A percentile compares a stretch with the other conserved stretches of the same genome.
Conservation (phyloP, 2,888 invertebrate genomes). For the Lepidochitona cinerea region DNA sequence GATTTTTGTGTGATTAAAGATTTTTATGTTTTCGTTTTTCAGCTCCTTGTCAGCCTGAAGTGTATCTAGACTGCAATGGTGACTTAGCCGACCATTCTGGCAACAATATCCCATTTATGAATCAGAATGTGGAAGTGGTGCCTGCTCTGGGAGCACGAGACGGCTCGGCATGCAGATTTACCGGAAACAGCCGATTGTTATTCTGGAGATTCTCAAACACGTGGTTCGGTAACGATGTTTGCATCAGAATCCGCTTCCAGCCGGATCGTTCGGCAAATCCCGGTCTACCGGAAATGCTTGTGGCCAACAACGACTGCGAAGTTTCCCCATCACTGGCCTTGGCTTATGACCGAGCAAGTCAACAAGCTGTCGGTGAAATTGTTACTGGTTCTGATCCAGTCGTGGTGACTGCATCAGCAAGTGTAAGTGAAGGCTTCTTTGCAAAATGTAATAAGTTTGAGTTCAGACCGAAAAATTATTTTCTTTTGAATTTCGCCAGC, state of each 20-base stretch:
- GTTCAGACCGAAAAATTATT: no score
- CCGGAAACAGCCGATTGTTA: conserved; percentile 3
- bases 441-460: no score
- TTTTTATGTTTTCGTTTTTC: background rate
- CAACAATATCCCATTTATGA: background rate
- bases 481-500: no score
- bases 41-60: background rate
- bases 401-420: background rate
- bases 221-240: background rate
- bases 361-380: background rate
- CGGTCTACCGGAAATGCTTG: background rate
- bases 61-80: background rate
- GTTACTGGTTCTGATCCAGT: background rate
- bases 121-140: background rate
- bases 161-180: background rate
- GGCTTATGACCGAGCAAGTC: background rate
- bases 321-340: background rate
- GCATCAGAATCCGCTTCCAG: background rate
- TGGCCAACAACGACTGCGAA: background rate
- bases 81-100: background rate
- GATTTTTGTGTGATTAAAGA: no score
- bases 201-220: background rate
- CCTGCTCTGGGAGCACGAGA: background rate
- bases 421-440: no score
- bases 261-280: background rate